Evolutionary conservation across 2,888 invertebrate genomes (phyloP), one percentile per base, ranked within the genome.

Genomic region (Drosophila lutescens): DNA sequence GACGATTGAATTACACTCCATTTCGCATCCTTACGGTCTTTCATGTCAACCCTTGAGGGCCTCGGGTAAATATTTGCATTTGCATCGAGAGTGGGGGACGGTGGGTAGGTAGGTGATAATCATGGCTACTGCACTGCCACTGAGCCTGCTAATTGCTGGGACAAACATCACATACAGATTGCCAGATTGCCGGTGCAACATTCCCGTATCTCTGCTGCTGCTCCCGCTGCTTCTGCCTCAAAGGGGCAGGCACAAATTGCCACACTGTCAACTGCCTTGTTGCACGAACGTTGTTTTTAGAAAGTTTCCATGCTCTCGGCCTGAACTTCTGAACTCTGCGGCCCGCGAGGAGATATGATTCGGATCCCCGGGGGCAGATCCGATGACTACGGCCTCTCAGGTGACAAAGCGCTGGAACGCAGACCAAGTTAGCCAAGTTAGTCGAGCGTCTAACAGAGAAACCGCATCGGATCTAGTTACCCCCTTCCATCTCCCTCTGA

Each of bases 1-100:
- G 61, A 57, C 86, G 74, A 84, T 84, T 83, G 74, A 83, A 80
- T 88, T 86, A 86, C 86, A 66, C 59, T 51, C 76, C 57, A 12
- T 57, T 51, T 49, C 38, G 50, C 62, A 71, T 65, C 67, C 67
- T 57, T 67, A 46, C 57, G 50, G 32, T 23, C 32, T 15, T 15
- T n/a, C 44, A 10, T 67, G 59, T 77, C 74, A 73, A 41, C 30
- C 74, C 71, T 73, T 53, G 34, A 63, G 55, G 49, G 44, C 40
- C 40, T 63, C 51, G 55, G 51, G 47, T 71, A 78, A 83, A 74
- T 86, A 88, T 85, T 85, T 80, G 84, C 88, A 77, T 88, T 67
- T 36, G 30, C 67, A 36, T 13, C 36, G 57, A 34, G 53, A 20
- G 51, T 34, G 46, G 38, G 46, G 38, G 46, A 12, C 20, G 34